Base-by-base conservation (phyloP, 2,888 invertebrate genomes). In the Carpatolechia fugitivella region DNA sequence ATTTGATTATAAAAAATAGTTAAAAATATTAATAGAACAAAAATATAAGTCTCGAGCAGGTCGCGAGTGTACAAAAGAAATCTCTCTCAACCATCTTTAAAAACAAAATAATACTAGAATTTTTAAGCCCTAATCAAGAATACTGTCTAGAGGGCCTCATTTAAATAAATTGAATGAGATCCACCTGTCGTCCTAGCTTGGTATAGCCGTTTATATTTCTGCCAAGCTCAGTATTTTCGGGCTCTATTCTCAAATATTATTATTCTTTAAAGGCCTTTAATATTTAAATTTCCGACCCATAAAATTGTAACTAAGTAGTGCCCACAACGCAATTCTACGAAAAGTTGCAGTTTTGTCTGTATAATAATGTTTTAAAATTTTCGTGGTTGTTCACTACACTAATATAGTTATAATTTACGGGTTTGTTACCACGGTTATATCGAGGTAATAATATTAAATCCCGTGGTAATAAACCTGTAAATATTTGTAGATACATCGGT, bases 111-210 rank as follows among this genome's bases (percentile, higher is more conserved):
- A 29, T 24, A 46, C 46, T 29, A 46, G 41, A 44, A 44, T 29
- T 8, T 47, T 44, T 3, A 20, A 24, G n/a, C 24, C 30, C n/a
- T 14, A 30, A 16, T 31, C 47, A 16, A 47, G 30, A 47, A 38
- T 20, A 20, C 41, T 29, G 29, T 1, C n/a, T 60, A 51, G 53
- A 60, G 58, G 56, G 57, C 63, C 71, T 71, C 69, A 70, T 73
- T 73, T 70, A 73, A 72, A 69, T 68, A 61, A 64, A 68, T 68
- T 68, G 64, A 65, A 65, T 55, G 60, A 57, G 60, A 64, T 44
- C 59, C 62, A 60, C 59, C 60, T 60, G 35, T 41, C 31, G 13
- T 20, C 16, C 20, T 35, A 16, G 40, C 35, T 49, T 10, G 8
- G 49, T 49, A 16, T 0, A 35, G 35, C 44, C 44, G 30, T 35